Base-by-base conservation (phyloP, 2,113 vertebrate species). In the Emydura subglobosa region DNA sequence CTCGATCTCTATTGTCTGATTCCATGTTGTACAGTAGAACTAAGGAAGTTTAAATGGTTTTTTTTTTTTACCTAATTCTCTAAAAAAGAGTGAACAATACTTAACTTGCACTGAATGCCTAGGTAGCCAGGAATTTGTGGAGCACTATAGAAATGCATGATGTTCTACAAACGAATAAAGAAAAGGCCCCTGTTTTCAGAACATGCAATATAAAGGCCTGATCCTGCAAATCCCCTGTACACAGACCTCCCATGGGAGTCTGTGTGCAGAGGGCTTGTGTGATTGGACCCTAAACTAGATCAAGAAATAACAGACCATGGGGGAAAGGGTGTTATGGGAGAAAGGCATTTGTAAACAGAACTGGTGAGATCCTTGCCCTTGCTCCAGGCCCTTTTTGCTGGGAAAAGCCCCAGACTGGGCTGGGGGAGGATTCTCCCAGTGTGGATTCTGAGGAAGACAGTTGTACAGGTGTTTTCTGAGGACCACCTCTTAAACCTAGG, bases 1-100 rank as follows among this genome's bases (percentile, higher is more conserved):
- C 0, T 0, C 11, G 49, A 31, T 4, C 0, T 22, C 10, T 6
- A 42, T 61, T 68, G 2, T 1, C 21, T 31, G 90, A 3, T 11
- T 0, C 27, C 3, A 31, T 1, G 0, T 8, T 25, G 3, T 27
- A 1, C 10, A 2, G 31, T 7, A 21, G 10, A 82, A 1, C 7
- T 39, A 6, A 6, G 10, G 65, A 2, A 2, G 8, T 17, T 57
- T 50, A 0, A 14, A 53, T 1, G 1, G 21, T 47, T 72, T 81
- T n/a, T 49, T 16, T 4, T 24, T 42, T 49, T 19, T 17, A 27
- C 5, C 31, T 8, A 1, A 10, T 21, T 72, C 65, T 72, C 34
- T n/a, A 59, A 74, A 14, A 1, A 78, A 42, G 9, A 42, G 13
- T 13, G 25, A 27, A 16, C 19, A 72, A 22, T 21, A 72, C 21